These are phyloP conservation scores for Rafetus swinhoei DNA, from an alignment of 2,113 vertebrate species.

Conservation along the genomic window DNA sequence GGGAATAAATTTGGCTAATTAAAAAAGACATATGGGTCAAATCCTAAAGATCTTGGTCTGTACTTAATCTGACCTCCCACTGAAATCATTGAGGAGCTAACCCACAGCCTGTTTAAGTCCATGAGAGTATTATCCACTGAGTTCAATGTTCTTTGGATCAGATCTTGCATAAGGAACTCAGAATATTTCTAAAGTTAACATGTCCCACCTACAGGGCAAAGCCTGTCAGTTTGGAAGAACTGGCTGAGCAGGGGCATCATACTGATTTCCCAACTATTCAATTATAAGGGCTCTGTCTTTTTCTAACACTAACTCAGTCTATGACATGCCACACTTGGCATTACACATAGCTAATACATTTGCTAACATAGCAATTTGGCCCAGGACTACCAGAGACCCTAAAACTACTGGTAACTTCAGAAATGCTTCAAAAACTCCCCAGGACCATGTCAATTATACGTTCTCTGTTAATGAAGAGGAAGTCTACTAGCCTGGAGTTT, in stretches of 20 bases:
- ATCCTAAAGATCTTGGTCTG: background rate
- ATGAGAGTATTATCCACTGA: background rate
- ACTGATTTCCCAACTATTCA: background rate
- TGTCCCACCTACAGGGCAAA: no score
- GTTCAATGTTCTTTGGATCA: background rate
- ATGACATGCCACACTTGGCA: background rate
- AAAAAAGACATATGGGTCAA: background rate
- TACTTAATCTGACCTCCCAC: background rate
- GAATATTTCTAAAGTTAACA: no score
- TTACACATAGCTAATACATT: background rate
- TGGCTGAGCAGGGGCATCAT: background rate
- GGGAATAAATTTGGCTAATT: background rate
- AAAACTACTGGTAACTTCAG: background rate
- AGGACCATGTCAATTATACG: background rate
- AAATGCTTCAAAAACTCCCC: background rate
- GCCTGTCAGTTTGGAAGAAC: background rate
- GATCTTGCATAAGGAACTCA: background rate
- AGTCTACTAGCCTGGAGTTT: background rate
- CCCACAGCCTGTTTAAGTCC: background rate
- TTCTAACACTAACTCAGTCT: background rate
- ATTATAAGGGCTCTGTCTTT: background rate
- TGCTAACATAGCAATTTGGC: background rate
- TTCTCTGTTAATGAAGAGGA: background rate
- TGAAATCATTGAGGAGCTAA: background rate
- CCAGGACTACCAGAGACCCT: background rate